Evolutionary conservation across 2,113 vertebrate species (phyloP).

Genomic region (Uria aalge): DNA sequence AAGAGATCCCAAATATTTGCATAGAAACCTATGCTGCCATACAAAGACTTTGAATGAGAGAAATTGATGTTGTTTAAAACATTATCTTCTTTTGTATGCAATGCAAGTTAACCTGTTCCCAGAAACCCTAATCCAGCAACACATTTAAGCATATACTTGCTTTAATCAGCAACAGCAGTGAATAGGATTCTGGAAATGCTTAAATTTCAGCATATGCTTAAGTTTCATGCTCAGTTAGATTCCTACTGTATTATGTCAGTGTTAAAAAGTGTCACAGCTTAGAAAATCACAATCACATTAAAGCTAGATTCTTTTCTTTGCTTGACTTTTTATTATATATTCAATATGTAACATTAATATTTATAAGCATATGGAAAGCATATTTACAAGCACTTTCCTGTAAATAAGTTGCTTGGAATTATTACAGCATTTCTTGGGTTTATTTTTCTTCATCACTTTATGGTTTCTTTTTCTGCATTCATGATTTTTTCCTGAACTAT

Average conservation of each 20-base stretch:
- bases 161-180: background rate
- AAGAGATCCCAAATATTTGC: background rate
- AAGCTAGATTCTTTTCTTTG: background rate
- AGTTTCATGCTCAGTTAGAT: conserved; percentile 11
- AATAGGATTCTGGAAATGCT: background rate
- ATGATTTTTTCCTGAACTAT: background rate
- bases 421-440: background rate
- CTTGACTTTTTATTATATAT: conserved; percentile 7
- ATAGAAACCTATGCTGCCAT: background rate
- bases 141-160: background rate
- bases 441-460: conserved; percentile 8
- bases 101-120: background rate
- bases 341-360: conserved; percentile 40
- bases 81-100: background rate
- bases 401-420: conserved; percentile 15
- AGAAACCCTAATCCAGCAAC: background rate
- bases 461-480: background rate
- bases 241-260: background rate
- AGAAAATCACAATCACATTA: conserved; percentile 24
- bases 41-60: background rate
- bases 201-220: background rate
- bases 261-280: conserved; percentile 13
- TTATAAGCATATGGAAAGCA: conserved; percentile 35
- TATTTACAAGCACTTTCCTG: background rate
- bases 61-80: background rate